Evolutionary conservation across 1,140 invertebrate species (phyloP).

Genomic region (Hesperophylax magnus): DNA sequence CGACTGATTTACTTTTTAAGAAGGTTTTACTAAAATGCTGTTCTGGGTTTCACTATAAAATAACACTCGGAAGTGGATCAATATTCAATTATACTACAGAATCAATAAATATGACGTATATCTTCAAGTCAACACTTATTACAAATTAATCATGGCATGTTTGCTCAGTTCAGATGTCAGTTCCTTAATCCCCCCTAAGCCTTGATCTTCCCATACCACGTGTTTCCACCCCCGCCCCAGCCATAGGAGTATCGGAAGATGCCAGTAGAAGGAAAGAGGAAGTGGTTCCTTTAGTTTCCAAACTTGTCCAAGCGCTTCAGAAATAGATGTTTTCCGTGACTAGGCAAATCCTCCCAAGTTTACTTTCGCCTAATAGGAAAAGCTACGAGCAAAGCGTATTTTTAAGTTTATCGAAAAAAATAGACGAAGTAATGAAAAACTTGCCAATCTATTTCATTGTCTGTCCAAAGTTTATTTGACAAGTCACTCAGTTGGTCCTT

Average conservation of each 20-base stretch:
- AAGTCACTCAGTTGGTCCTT: no score
- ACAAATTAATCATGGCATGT: constrained; percentile 55
- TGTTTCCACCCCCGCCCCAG: no score
- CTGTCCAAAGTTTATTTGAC: no score
- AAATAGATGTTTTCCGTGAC: constrained; percentile 44
- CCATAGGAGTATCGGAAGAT: constrained; percentile 18
- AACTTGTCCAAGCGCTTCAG: constrained; percentile 32
- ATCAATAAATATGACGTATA: constrained; percentile 45
- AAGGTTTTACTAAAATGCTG: no score
- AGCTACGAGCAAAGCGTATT: constrained; percentile 17
- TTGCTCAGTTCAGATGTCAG: constrained; percentile 50
- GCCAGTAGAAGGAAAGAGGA: neutral
- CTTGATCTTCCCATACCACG: neutral
- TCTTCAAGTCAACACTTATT: constrained; percentile 52
- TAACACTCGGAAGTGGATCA: no score
- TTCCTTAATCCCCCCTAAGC: constrained; percentile 2
- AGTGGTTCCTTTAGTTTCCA: constrained; percentile 33
- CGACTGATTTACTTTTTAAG: no score
- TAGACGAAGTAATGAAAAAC: no score
- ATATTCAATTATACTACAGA: neutral
- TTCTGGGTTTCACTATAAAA: no score
- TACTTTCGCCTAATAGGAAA: constrained; percentile 22
- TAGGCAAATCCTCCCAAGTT: constrained; percentile 25
- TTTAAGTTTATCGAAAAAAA: neutral
- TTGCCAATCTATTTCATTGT: no score